phyloP scores from a whole-genome alignment of 2,113 vertebrate genomes.

The Ranitomeya imitator region DNA sequence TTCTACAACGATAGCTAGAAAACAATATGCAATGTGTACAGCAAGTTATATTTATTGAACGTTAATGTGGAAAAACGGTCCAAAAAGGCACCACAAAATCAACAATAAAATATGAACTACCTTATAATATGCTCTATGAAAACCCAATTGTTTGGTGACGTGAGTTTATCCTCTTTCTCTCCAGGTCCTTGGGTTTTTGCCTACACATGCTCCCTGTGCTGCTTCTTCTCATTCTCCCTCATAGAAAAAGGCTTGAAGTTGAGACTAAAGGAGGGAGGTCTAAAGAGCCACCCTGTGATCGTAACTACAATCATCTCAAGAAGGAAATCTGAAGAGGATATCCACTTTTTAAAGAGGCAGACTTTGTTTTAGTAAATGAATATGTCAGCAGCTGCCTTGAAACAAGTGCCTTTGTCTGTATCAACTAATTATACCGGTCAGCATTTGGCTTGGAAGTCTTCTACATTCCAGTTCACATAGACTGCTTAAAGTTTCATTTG shows the following conservation, averaged over 20 bases:
- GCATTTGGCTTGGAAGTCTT: not conserved
- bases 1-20: no score
- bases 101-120: not conserved
- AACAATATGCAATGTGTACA: no score
- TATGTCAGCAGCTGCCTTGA: not conserved
- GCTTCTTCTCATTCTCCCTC: conserved; percentile 22
- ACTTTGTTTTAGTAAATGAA: not conserved
- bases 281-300: not conserved
- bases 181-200: conserved; percentile 45
- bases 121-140: not conserved
- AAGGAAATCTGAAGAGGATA: conserved; percentile 24
- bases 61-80: no score
- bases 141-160: not conserved
- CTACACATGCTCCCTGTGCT: conserved; percentile 45
- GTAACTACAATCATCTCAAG: conserved; percentile 46
- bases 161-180: not conserved
- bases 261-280: not conserved
- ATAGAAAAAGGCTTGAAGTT: not conserved
- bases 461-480: not conserved
- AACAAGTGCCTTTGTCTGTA: not conserved
- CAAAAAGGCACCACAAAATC: no score
- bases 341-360: not conserved
- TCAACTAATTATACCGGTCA: not conserved
- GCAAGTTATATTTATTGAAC: no score
- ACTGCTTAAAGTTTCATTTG: not conserved